Evolutionary conservation across 92 coral and sea anemone species (phyloP), one percentile per base, ranked within the genome.

Genomic region (Blastomussa wellsi): DNA sequence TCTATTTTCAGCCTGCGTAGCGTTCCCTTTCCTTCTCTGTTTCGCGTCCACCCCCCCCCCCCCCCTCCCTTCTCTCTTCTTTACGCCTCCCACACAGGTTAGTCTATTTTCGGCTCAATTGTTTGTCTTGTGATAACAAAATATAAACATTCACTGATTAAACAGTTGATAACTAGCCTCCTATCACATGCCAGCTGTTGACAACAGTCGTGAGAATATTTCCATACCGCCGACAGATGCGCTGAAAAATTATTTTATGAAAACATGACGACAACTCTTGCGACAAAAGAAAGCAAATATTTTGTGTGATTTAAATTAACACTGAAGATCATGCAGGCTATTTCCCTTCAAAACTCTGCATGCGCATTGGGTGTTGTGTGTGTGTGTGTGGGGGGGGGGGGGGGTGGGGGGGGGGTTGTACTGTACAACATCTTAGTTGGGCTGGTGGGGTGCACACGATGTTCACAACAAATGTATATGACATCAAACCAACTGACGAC

Each of bases 211-310:
- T 52, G 42, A 53, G 66, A 77, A 32, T 37, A 55, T 24, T 0
- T 39, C 24, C 49, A 78, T 78, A 17, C 33, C 32, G 72, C 1
- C 72, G 57, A 78, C 82, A 62, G 47, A 52, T 77, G 67, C 36
- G 78, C 20, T 9, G 10, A 5, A 38, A 44, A 74, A 76, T 55
- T 55, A 55, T 20, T 8, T 2, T 20, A 22, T 8, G 7, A 55
- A 55, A 55, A 16, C 26, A 22, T 7, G 26, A 55, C 28, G 62
- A 55, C 26, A 55, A 39, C 44, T 39, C 44, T 39, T 39, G 7
- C 7, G 44, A 39, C 44, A 3, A 7, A 39, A 39, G 44, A 39
- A 39, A 39, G 7, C 44, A 7, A 39, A 3, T 39, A 39, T 39
- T 39, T 44, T 44, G 49, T 44, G 7, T 44, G 49, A 44, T 44